phyloP scores from a whole-genome alignment of 1,140 invertebrate species.

The Akabosia matsudoensis region DNA sequence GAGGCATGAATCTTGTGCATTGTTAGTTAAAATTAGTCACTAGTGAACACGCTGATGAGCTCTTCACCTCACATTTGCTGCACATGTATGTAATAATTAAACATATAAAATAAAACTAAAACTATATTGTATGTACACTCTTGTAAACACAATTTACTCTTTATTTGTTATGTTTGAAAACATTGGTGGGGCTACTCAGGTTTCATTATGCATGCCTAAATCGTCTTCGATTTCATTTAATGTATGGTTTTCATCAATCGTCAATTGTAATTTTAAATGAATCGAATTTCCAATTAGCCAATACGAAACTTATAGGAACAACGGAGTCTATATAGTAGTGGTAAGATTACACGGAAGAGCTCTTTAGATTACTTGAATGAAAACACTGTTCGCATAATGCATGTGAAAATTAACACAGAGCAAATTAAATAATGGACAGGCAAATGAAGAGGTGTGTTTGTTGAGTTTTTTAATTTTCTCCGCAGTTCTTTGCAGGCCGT shows the following conservation, averaged over 20 bases:
- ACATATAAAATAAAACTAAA: too few relatives aligned
- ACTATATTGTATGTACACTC: too few relatives aligned
- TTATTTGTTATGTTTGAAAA: background rate
- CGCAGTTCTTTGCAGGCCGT: background rate
- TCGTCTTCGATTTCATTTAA: background rate
- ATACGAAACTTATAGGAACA: slow-evolving; percentile 9
- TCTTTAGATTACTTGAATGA: too few relatives aligned
- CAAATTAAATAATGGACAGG: background rate
- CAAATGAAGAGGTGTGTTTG: slow-evolving; percentile 24
- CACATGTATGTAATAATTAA: too few relatives aligned
- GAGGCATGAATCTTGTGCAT: background rate
- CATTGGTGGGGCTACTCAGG: background rate
- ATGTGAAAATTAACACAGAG: background rate
- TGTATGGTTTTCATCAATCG: background rate
- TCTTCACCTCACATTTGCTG: background rate
- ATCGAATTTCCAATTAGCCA: slow-evolving; percentile 30
- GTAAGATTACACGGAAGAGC: too few relatives aligned
- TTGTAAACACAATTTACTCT: too few relatives aligned
- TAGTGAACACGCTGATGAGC: background rate
- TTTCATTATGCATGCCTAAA: background rate
- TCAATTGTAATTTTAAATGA: slow-evolving; percentile 26
- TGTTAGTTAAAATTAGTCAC: slow-evolving; percentile 6
- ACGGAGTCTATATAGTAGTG: background rate
- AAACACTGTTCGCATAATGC: too few relatives aligned
- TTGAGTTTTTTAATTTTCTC: background rate